A percentile compares a stretch with the other conserved stretches of the same genome.
phyloP scores from a whole-genome alignment of 2,113 vertebrate species.

The Rhinolophus sinicus region DNA sequence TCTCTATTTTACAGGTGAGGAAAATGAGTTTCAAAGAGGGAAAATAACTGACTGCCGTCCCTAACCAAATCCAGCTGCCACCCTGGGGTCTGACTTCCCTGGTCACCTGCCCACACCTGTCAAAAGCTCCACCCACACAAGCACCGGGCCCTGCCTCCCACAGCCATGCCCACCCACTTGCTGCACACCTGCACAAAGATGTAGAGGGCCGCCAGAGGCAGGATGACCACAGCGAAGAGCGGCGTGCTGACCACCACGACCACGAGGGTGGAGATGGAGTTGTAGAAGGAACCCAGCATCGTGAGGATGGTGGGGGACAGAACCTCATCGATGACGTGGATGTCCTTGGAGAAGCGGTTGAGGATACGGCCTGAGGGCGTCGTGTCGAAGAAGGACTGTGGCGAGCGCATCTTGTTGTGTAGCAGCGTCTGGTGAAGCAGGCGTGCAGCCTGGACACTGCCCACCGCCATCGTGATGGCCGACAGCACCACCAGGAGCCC shows the following conservation, averaged over 20 bases:
- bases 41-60: not conserved
- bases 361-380: slow-evolving; percentile 96
- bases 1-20: not conserved
- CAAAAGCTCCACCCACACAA: not conserved
- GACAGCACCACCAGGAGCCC: slow-evolving; percentile 92
- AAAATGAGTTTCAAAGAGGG: not conserved
- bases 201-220: slow-evolving; percentile 91
- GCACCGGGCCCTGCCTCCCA: not conserved
- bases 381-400: slow-evolving; percentile 97
- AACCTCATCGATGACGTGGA: slow-evolving; percentile 93
- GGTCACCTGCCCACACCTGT: rapidly evolving
- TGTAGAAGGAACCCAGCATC: slow-evolving; percentile 91
- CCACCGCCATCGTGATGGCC: slow-evolving; percentile 92
- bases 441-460: slow-evolving; percentile 90
- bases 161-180: not conserved
- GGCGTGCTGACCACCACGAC: slow-evolving; percentile 93
- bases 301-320: slow-evolving; percentile 91
- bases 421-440: slow-evolving; percentile 90
- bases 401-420: slow-evolving; percentile 93
- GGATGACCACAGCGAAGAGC: slow-evolving; percentile 90
- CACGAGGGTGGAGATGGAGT: slow-evolving; percentile 91
- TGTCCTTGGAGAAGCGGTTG: slow-evolving; percentile 98
- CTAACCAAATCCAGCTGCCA: not conserved
- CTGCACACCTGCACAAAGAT: slow-evolving; percentile 92
- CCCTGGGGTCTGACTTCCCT: not conserved